Evolutionary conservation across 2,888 invertebrate genomes (phyloP).

Genomic region (Ectemnius continuus): DNA sequence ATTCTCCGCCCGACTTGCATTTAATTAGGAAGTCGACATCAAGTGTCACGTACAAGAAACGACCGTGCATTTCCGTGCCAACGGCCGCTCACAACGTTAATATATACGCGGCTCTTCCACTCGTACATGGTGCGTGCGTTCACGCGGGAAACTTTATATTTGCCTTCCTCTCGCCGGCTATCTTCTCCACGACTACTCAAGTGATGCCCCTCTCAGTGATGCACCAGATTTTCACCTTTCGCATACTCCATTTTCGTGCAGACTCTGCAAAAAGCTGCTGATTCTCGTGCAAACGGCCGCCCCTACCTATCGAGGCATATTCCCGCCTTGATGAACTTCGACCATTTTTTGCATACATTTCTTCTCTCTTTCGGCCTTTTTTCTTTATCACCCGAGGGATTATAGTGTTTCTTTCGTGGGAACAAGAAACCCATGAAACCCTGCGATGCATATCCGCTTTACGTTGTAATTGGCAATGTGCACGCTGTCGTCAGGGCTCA

Average conservation of each 20-base stretch:
- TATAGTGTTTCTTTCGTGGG: too few relatives aligned
- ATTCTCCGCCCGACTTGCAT: neutral
- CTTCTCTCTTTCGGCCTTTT: too few relatives aligned
- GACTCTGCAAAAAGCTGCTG: neutral
- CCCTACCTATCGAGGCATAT: too few relatives aligned
- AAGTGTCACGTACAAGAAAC: constrained; percentile 5
- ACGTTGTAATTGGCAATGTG: neutral
- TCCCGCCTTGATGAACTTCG: too few relatives aligned
- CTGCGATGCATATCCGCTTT: constrained; percentile 1
- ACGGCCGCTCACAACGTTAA: too few relatives aligned
- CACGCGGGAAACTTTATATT: constrained; percentile 45
- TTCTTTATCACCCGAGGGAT: too few relatives aligned
- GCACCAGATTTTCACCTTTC: constrained; percentile 7
- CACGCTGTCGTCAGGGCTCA: neutral
- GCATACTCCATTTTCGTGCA: constrained; percentile 11
- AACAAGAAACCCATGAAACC: too few relatives aligned
- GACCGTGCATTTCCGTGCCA: too few relatives aligned
- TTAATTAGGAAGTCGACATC: constrained; percentile 9
- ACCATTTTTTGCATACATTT: too few relatives aligned
- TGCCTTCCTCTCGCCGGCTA: neutral
- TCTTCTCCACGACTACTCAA: neutral
- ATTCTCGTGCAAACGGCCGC: too few relatives aligned
- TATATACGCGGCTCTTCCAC: constrained; percentile 1
- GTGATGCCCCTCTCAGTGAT: neutral
- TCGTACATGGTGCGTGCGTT: constrained; percentile 8